phyloP scores from a whole-genome alignment of 2,113 vertebrate species.

The Oplegnathus fasciatus region DNA sequence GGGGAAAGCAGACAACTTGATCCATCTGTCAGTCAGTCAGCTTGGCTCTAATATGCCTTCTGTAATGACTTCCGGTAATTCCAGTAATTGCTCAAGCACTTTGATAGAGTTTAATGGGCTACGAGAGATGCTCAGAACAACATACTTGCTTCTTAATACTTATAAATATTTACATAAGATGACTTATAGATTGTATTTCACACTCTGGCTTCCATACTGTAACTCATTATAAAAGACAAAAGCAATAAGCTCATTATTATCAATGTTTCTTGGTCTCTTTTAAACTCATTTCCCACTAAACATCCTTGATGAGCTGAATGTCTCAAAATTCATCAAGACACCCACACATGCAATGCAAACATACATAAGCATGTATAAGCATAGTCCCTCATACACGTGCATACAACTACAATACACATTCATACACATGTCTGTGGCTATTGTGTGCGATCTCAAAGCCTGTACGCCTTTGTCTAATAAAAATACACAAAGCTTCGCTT shows the following conservation, averaged over 20 bases:
- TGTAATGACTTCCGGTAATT: slow-evolving; percentile 44
- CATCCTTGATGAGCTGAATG: background rate
- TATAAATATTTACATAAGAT: slow-evolving; percentile 28
- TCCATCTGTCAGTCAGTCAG: slow-evolving; percentile 33
- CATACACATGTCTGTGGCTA: background rate
- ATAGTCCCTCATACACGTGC: background rate
- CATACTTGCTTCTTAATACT: slow-evolving; percentile 14
- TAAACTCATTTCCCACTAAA: background rate
- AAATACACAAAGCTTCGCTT: slow-evolving; percentile 25
- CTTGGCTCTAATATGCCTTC: slow-evolving; percentile 12
- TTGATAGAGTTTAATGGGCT: slow-evolving; percentile 22
- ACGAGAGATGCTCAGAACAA: slow-evolving; percentile 7
- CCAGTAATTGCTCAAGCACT: slow-evolving; percentile 26
- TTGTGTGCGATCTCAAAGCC: background rate
- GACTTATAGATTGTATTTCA: slow-evolving; percentile 6
- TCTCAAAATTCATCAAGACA: background rate
- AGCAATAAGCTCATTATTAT: background rate
- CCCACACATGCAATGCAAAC: background rate
- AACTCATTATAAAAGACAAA: background rate
- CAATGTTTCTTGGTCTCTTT: background rate
- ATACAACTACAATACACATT: background rate
- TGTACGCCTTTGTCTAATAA: background rate
- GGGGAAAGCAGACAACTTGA: slow-evolving; percentile 21
- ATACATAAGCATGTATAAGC: background rate
- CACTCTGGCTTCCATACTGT: background rate